Evolutionary conservation across 1,140 invertebrate genomes (phyloP), one percentile per base, ranked within the genome.

Genomic region (Lepidurus packardi): DNA sequence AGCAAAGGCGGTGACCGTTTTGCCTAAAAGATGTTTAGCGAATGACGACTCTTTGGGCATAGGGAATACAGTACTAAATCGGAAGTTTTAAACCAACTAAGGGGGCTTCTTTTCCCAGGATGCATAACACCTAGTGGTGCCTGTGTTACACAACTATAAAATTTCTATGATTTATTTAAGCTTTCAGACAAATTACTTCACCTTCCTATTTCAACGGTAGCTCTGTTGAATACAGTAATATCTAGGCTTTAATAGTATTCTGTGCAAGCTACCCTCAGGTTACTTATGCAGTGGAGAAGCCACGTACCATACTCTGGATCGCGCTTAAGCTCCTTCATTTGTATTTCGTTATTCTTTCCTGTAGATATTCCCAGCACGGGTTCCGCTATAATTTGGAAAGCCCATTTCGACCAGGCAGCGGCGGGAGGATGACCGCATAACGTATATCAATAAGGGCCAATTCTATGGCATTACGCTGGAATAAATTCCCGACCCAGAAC

Each of bases 371-470:
- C 83, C 90, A 92, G 77, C 93, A 92, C 84, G 93, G 93, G 78
- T 99, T 98, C 88, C 95, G 94, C 83, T 99, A 98, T 86, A 91
- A 94, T 84, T 88, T 99, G 83, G 97, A 99, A 87, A 96, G 73
- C 96, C 97, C 24, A 98, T 98, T 83, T 98, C 96, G 82, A 98
- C 97, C 81, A 97, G 95, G 81, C 97, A 98, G 86, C 87, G 96
- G 81, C 89, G 94, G 78, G 96, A 99, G 86, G 97, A 99, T 85
- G 97, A 99, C 86, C 89, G 97, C 85, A 98, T 99, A 86, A 99
- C 97, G 75, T 99, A 99, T 86, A 97, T 99, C 82, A 99, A 99
- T 86, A 99, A 99, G 89, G 96, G 96, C 79, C 97, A 99, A 87
- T 99, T 98, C 88, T 99, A 99, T 85, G 96, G 95, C 53, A 95